These are phyloP conservation scores for Sminthurinus aureus DNA, from an alignment of 2,888 invertebrate species.

Conservation along the genomic window DNA sequence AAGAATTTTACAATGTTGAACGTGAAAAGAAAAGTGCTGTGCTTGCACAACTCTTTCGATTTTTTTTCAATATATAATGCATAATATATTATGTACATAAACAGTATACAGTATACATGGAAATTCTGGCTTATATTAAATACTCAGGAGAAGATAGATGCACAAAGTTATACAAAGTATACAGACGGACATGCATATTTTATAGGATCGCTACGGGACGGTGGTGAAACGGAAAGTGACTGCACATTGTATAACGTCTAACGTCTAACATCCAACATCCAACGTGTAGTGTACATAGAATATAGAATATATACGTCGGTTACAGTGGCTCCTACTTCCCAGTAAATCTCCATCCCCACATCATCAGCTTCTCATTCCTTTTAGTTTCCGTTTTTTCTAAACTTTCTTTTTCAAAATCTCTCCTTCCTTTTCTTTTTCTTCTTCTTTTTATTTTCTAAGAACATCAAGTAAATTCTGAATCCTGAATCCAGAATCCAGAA, in stretches of 20 bases:
- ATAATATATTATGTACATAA: not conserved
- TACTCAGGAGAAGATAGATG: not conserved
- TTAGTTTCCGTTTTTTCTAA: not conserved
- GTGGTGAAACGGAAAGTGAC: too few species aligned
- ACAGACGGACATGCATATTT: not conserved
- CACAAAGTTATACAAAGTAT: not conserved
- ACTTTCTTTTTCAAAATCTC: not conserved
- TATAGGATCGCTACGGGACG: not conserved
- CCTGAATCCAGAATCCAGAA: too few species aligned
- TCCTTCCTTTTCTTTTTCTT: too few species aligned
- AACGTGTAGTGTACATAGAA: too few species aligned
- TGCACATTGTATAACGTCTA: too few species aligned
- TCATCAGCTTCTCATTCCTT: not conserved
- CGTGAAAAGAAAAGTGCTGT: constrained; percentile 7
- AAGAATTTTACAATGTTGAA: not conserved
- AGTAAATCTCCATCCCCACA: not conserved
- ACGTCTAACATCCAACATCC: too few species aligned
- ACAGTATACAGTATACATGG: not conserved
- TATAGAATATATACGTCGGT: too few species aligned
- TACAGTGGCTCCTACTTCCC: not conserved
- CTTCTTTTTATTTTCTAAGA: too few species aligned
- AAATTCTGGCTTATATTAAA: not conserved
- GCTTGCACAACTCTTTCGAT: constrained; percentile 3
- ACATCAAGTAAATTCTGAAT: too few species aligned
- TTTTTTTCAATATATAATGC: not conserved